Evolutionary conservation across 2,113 vertebrate species (phyloP).

Genomic region (Toxostoma redivivum): DNA sequence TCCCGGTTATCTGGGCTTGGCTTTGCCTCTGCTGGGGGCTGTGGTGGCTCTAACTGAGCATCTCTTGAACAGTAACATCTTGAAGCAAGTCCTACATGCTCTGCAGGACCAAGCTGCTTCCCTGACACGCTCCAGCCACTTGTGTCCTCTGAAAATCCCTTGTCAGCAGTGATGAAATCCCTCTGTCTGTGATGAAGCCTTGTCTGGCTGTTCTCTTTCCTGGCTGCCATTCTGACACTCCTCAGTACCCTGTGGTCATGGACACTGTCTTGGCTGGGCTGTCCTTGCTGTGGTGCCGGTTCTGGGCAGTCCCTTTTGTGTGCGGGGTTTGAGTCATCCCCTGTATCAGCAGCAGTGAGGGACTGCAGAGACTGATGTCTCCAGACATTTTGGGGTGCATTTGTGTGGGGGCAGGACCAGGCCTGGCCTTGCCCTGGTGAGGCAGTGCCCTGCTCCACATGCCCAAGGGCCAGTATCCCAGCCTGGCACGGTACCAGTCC

Average conservation of each 20-base stretch:
- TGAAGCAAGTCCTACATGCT: neutral
- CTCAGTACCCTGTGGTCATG: accelerated
- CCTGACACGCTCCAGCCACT: neutral
- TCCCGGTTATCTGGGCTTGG: neutral
- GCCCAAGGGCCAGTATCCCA: neutral
- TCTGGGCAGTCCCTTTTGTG: neutral
- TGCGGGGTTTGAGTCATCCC: neutral
- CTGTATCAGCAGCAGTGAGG: neutral
- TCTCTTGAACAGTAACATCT: neutral
- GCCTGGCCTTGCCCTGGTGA: neutral
- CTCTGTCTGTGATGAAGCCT: neutral
- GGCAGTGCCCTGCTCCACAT: too few relatives aligned
- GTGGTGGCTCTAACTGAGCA: neutral
- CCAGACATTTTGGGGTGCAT: neutral
- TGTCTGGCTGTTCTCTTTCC: neutral
- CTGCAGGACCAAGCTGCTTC: slow-evolving; percentile 9
- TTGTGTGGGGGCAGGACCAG: neutral
- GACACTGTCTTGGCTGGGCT: neutral
- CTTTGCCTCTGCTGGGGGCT: neutral
- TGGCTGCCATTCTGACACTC: neutral
- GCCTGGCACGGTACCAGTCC: neutral
- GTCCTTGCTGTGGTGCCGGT: neutral
- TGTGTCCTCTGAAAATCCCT: neutral
- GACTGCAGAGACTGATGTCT: neutral
- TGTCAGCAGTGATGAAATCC: neutral